Percentiles rank a stretch among this genome's conserved stretches.
phyloP scores from a whole-genome alignment of 2,888 invertebrate species.

The Melieria picta region DNA sequence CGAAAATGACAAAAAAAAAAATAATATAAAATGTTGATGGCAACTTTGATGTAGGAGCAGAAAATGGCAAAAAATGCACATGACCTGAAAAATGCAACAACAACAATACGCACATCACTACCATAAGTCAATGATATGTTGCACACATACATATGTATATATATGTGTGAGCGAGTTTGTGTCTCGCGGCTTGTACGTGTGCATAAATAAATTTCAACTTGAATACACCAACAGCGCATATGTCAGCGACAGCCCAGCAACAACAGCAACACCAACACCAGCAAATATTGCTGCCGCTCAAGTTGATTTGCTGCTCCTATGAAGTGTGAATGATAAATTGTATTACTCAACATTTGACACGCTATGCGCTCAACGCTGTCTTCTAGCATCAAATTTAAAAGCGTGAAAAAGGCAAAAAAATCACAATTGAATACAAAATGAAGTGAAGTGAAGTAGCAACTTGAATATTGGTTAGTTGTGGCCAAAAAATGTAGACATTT shows the following conservation, averaged over 20 bases:
- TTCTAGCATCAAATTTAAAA: neutral
- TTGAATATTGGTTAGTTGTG: too few species aligned
- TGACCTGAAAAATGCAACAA: too few species aligned
- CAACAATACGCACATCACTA: too few species aligned
- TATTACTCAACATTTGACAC: slow-evolving; percentile 38
- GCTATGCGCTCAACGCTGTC: neutral
- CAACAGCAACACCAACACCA: neutral
- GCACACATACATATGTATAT: neutral
- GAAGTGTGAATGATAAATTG: slow-evolving; percentile 42
- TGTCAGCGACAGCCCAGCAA: neutral
- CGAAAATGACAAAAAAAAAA: too few species aligned
- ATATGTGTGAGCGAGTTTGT: neutral
- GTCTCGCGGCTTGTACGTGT: neutral
- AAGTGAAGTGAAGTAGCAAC: too few species aligned
- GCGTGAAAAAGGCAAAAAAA: too few species aligned
- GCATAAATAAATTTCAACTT: slow-evolving; percentile 11
- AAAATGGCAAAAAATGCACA: too few species aligned
- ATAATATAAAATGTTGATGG: too few species aligned
- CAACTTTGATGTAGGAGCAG: too few species aligned
- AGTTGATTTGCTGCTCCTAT: slow-evolving; percentile 28
- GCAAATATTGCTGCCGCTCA: slow-evolving; percentile 21
- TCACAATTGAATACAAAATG: too few species aligned
- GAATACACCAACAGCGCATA: neutral
- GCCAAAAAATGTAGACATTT: too few species aligned
- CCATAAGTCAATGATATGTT: too few species aligned